These are phyloP conservation scores for Microplitis manilae DNA, from an alignment of 2,888 invertebrate species.

Conservation along the genomic window DNA sequence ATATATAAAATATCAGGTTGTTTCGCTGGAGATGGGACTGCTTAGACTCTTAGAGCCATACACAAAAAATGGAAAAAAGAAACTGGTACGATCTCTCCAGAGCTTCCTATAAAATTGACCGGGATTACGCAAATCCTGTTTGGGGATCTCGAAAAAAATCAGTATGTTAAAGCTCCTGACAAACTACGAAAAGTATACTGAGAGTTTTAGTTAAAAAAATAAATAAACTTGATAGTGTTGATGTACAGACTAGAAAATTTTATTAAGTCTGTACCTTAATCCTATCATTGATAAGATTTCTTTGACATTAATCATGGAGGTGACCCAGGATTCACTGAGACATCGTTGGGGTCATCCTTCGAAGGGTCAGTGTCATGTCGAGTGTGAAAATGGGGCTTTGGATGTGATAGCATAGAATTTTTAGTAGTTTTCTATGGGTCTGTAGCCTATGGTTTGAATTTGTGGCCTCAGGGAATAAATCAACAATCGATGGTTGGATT, in stretches of 20 bases:
- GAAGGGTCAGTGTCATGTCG: slow-evolving; percentile 64
- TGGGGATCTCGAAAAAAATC: slow-evolving; percentile 41
- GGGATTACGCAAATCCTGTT: slow-evolving; percentile 69
- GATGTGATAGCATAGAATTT: background rate
- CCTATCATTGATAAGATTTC: slow-evolving; percentile 43
- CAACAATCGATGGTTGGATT: slow-evolving; percentile 63
- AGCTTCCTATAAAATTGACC: slow-evolving; percentile 64
- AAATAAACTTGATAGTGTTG: too few relatives aligned
- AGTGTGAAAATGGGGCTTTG: slow-evolving; percentile 68
- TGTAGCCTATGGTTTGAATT: background rate
- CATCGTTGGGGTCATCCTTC: slow-evolving; percentile 53
- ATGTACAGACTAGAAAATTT: background rate
- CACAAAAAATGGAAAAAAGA: background rate
- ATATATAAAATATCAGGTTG: slow-evolving; percentile 27
- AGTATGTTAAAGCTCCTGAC: background rate
- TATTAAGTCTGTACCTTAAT: background rate
- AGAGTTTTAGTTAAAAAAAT: too few relatives aligned
- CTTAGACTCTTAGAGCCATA: background rate
- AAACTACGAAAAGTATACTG: background rate
- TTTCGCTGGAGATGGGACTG: background rate
- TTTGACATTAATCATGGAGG: slow-evolving; percentile 46
- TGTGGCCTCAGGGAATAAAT: slow-evolving; percentile 48
- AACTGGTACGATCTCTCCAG: background rate
- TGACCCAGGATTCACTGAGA: slow-evolving; percentile 31
- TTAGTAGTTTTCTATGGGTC: background rate